These are phyloP conservation scores for Eriosoma lanigerum DNA, from an alignment of 1,140 invertebrate genomes.

Conservation along the genomic window DNA sequence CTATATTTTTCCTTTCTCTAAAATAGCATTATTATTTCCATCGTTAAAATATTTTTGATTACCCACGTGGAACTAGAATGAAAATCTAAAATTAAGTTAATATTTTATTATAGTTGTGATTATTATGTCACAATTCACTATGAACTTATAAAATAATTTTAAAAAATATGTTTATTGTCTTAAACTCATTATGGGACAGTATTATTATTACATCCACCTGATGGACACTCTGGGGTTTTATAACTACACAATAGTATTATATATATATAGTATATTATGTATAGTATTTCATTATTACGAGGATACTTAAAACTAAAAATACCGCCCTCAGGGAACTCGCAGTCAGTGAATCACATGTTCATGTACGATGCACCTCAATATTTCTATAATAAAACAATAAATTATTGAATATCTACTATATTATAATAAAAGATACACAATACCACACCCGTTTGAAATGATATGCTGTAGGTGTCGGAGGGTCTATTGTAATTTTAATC, in stretches of 20 bases:
- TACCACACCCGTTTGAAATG: constrained; percentile 37
- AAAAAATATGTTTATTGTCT: constrained; percentile 1
- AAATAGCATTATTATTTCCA: neutral
- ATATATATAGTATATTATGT: no score
- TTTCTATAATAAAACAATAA: constrained; percentile 47
- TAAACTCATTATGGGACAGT: neutral
- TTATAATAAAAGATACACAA: neutral
- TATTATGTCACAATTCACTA: neutral
- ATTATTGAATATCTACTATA: constrained; percentile 31
- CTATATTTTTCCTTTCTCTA: constrained; percentile 41
- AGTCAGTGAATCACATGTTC: neutral
- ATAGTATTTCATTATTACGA: constrained; percentile 17
- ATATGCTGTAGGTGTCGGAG: constrained; percentile 31
- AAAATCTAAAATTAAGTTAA: constrained; percentile 35
- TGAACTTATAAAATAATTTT: no score
- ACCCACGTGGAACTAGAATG: constrained; percentile 14
- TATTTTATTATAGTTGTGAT: neutral
- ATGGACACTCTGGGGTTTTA: neutral
- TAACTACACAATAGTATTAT: constrained; percentile 30
- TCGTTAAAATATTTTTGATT: constrained; percentile 42
- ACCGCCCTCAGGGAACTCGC: constrained; percentile 4
- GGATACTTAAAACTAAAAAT: neutral
- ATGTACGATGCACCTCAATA: neutral
- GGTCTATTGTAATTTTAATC: constrained; percentile 43
- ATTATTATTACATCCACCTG: neutral